Evolutionary conservation across 2,113 vertebrate genomes (phyloP).

Genomic region (Cyanistes caeruleus): DNA sequence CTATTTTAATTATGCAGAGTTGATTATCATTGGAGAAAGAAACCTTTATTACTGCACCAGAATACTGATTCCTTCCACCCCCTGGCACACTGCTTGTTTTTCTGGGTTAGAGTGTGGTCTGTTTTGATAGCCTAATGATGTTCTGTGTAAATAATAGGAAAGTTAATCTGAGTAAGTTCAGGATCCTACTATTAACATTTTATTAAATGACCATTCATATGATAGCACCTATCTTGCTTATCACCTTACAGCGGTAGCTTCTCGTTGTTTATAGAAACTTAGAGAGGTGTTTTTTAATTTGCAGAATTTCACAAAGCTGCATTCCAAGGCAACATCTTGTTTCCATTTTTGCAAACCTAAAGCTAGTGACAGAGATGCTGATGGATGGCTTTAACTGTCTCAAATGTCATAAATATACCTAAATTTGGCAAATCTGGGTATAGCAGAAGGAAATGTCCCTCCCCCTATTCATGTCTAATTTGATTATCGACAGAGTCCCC

Average conservation of each 20-base stretch:
- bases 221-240: background rate
- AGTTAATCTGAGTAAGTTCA: conserved; percentile 51
- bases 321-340: conserved; percentile 54
- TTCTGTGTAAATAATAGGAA: conserved; percentile 63
- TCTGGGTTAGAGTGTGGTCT: conserved; percentile 57
- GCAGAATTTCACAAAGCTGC: background rate
- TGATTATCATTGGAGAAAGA: conserved; percentile 81
- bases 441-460: conserved; percentile 40
- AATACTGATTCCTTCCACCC: conserved; percentile 67
- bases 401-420: conserved; percentile 58
- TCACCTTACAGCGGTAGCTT: background rate
- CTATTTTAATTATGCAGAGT: conserved; percentile 82
- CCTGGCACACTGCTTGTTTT: conserved; percentile 54
- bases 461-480: conserved; percentile 44
- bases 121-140: conserved; percentile 73
- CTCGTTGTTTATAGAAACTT: background rate
- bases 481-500: conserved; percentile 23
- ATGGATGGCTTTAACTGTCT: conserved; percentile 44
- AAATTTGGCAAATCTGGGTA: conserved; percentile 31
- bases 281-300: conserved; percentile 12
- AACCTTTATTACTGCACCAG: conserved; percentile 78
- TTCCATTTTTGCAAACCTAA: conserved; percentile 38
- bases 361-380: conserved; percentile 54
- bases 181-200: conserved; percentile 11
- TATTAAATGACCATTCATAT: conserved; percentile 21